phyloP scores from a whole-genome alignment of 2,797 vertebrate genomes.

The Sorex maritimensis region DNA sequence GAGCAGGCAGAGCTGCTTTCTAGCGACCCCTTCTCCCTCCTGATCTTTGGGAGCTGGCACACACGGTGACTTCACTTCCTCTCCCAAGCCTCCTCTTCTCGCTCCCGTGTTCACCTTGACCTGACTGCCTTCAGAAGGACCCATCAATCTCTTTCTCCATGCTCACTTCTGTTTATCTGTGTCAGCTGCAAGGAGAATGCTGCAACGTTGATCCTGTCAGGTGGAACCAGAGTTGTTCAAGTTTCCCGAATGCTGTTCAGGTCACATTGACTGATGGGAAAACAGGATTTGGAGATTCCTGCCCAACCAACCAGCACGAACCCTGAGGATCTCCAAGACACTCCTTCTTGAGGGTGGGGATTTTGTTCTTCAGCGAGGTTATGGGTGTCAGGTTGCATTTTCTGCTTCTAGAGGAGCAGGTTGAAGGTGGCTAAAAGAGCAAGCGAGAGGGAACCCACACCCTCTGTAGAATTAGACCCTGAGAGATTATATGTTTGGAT shows the following conservation, averaged over 20 bases:
- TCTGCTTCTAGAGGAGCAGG: not conserved
- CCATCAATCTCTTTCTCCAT: not conserved
- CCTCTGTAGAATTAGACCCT: conserved; percentile 7
- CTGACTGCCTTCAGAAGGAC: not conserved
- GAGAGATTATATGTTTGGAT: not conserved
- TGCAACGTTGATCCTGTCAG: not conserved
- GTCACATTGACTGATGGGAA: not conserved
- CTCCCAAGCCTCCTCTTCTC: not conserved
- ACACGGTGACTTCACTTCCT: not conserved
- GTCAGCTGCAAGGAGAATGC: not conserved
- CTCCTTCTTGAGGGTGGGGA: not conserved
- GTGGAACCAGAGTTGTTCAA: conserved; percentile 3
- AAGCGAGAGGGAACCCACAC: not conserved
- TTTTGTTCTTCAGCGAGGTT: not conserved
- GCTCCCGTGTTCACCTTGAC: not conserved
- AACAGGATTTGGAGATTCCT: not conserved
- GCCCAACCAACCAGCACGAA: not conserved
- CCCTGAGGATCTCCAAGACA: not conserved
- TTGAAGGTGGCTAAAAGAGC: not conserved
- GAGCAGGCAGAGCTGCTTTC: not conserved
- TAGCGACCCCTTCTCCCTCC: not conserved
- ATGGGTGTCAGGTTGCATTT: not conserved
- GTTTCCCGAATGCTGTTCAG: not conserved
- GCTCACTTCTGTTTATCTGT: conserved; percentile 19
- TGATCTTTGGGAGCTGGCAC: not conserved